phyloP scores from a whole-genome alignment of 2,797 vertebrate species.

The Gobio occitaniae region DNA sequence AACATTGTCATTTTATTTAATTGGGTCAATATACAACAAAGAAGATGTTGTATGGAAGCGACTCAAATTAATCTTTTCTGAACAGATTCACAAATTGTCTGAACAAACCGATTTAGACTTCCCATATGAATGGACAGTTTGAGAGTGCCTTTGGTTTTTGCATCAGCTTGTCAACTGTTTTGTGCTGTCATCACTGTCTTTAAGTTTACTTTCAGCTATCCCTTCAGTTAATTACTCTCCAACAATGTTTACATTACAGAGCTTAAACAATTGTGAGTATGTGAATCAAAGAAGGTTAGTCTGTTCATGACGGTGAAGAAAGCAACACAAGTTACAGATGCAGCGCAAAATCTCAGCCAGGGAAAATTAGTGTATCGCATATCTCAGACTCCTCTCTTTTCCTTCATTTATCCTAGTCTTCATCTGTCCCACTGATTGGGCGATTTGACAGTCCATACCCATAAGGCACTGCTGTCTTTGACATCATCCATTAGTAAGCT shows the following conservation, averaged over 20 bases:
- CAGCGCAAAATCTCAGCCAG: not conserved
- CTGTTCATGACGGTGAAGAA: not conserved
- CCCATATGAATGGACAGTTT: too few species aligned
- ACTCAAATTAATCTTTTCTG: too few species aligned
- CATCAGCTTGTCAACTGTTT: too few species aligned
- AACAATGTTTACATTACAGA: not conserved
- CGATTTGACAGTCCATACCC: slow-evolving; percentile 40
- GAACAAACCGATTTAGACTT: too few species aligned
- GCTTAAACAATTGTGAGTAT: not conserved
- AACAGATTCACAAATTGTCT: too few species aligned
- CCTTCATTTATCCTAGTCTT: slow-evolving; percentile 3
- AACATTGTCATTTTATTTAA: too few species aligned
- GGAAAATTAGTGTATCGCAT: not conserved
- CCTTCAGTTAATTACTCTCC: not conserved
- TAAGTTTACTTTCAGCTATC: not conserved
- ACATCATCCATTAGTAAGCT: slow-evolving; percentile 16
- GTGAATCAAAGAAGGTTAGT: not conserved
- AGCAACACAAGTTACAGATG: not conserved
- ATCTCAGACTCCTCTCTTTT: not conserved
- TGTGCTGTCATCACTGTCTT: too few species aligned
- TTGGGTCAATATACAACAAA: too few species aligned
- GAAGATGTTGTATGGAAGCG: too few species aligned
- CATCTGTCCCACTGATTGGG: slow-evolving; percentile 2
- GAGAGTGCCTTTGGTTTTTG: too few species aligned
- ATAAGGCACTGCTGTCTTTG: slow-evolving; percentile 24